Percentiles rank a stretch among this genome's conserved stretches.
These are phyloP conservation scores for Neomonachus schauinslandi DNA, from an alignment of 2,113 vertebrate genomes.

Conservation along the genomic window DNA sequence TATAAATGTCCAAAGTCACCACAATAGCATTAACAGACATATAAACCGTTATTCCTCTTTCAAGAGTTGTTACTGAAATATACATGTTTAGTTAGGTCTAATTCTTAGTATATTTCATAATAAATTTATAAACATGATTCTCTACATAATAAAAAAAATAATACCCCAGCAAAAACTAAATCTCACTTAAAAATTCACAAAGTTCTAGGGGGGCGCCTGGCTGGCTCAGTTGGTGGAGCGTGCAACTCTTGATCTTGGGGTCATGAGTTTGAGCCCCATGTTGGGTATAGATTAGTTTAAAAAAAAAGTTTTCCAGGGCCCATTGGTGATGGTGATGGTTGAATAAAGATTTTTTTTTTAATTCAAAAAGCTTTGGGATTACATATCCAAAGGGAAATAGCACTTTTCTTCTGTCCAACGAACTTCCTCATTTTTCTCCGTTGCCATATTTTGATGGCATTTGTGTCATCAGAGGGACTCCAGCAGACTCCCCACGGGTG, in stretches of 20 bases:
- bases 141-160: not conserved
- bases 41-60: not conserved
- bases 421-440: not conserved
- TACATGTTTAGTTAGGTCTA: not conserved
- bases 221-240: not conserved
- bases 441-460: not conserved
- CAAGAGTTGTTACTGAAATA: not conserved
- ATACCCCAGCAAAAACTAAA: not conserved
- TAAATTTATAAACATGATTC: not conserved
- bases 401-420: not conserved
- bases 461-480: not conserved
- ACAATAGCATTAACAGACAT: not conserved
- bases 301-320: not conserved
- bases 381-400: not conserved
- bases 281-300: not conserved
- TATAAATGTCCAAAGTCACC: not conserved
- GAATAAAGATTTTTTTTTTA: not conserved
- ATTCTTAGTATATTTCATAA: not conserved
- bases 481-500: not conserved
- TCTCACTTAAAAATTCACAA: not conserved
- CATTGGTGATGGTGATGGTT: not conserved
- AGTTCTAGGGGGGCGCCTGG: not conserved
- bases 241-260: not conserved
- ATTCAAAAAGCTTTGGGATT: not conserved
- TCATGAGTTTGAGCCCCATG: not conserved